A percentile compares a stretch with the other conserved stretches of the same genome.
Conservation (phyloP, 2,797 vertebrate species). For the Coregonus ussuriensis region DNA sequence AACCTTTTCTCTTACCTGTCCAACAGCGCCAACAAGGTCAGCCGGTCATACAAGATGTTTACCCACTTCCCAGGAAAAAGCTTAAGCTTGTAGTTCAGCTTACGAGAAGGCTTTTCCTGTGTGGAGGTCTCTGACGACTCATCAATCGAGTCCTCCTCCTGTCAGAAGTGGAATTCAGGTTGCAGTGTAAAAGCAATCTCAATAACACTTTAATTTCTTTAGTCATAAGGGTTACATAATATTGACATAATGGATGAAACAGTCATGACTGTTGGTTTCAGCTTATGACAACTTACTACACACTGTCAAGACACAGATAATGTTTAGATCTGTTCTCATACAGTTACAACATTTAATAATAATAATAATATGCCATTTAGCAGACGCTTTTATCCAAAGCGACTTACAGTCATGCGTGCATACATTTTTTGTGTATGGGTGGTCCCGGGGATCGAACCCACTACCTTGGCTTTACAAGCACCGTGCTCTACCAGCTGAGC, state of each 20-base stretch:
- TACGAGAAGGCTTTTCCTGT: conserved; percentile 83
- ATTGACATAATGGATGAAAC: too few relatives aligned
- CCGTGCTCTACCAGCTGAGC: too few relatives aligned
- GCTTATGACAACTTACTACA: not conserved
- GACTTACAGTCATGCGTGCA: too few relatives aligned
- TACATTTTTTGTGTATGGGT: too few relatives aligned
- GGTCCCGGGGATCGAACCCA: too few relatives aligned
- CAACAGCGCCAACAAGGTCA: conserved; percentile 86
- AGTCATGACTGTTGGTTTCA: not conserved
- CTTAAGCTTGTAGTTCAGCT: conserved; percentile 91
- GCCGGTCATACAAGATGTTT: conserved; percentile 91
- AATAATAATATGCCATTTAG: too few relatives aligned
- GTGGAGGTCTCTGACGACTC: conserved; percentile 87
- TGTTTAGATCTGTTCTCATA: not conserved
- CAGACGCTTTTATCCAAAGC: too few relatives aligned
- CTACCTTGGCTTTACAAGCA: too few relatives aligned
- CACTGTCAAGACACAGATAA: not conserved
- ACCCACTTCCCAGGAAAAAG: conserved; percentile 95
- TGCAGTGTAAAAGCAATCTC: not conserved
- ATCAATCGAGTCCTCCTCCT: conserved; percentile 84
- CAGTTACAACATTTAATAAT: not conserved
- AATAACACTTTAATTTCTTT: not conserved
- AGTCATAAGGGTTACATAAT: not conserved
- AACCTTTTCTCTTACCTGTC: conserved; percentile 80
- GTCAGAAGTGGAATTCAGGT: conserved; percentile 4